Conservation (phyloP, 1,140 invertebrate genomes). For the Drosophila ananassae region DNA sequence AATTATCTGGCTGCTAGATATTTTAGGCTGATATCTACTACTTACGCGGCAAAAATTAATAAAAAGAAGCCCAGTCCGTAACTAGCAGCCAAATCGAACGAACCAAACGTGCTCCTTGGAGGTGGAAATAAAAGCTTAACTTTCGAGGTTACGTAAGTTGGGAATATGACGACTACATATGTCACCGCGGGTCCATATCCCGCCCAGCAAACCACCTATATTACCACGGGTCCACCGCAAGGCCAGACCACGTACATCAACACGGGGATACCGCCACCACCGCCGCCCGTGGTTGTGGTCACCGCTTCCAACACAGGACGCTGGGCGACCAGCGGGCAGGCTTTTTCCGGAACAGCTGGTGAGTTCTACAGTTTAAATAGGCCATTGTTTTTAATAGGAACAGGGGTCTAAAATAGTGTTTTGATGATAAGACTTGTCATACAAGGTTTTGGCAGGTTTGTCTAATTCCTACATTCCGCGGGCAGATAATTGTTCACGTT, state of each 20-base stretch:
- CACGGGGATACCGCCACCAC: slow-evolving; percentile 17
- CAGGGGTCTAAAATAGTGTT: not conserved
- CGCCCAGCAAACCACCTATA: slow-evolving; percentile 32
- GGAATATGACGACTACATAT: slow-evolving; percentile 53
- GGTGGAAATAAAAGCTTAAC: not conserved
- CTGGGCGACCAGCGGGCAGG: slow-evolving; percentile 14
- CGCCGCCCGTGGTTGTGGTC: slow-evolving; percentile 41
- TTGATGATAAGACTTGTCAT: not conserved
- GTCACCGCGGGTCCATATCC: slow-evolving; percentile 32
- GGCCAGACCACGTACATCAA: slow-evolving; percentile 40
- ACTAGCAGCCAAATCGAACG: slow-evolving; percentile 32
- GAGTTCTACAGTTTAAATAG: not conserved
- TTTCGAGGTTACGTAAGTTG: slow-evolving; percentile 6
- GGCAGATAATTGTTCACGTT: not conserved
- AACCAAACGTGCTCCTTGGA: slow-evolving; percentile 21
- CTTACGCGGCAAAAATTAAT: slow-evolving; percentile 35
- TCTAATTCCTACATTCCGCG: not conserved
- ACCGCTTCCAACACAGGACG: slow-evolving; percentile 20
- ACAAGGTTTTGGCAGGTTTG: not conserved
- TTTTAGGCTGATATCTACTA: slow-evolving; percentile 42
- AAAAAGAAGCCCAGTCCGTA: slow-evolving; percentile 33
- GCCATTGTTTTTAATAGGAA: not conserved
- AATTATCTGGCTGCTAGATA: slow-evolving; percentile 46
- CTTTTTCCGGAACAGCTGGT: slow-evolving; percentile 21
- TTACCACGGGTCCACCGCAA: slow-evolving; percentile 15